Conservation (phyloP, 2,888 invertebrate genomes). For the Urechis unicinctus region DNA sequence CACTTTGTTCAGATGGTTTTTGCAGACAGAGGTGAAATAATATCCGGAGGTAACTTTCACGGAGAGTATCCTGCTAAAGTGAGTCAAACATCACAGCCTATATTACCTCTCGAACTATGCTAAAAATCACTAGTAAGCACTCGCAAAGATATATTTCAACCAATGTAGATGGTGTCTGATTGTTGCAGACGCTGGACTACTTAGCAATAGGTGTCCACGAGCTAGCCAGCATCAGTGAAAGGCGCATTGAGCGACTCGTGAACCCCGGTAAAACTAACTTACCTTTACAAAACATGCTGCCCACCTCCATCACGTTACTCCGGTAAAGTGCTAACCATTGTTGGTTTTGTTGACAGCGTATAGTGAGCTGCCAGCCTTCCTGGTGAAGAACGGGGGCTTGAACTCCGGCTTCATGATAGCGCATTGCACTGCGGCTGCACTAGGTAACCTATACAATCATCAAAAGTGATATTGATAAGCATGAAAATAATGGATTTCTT, state of each 20-base stretch:
- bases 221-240: constrained; percentile 62
- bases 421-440: constrained; percentile 62
- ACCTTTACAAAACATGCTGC: neutral
- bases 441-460: too few relatives aligned
- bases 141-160: neutral
- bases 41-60: constrained; percentile 66
- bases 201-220: constrained; percentile 63
- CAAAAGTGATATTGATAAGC: too few relatives aligned
- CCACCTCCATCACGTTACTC: too few relatives aligned
- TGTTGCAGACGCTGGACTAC: constrained; percentile 57
- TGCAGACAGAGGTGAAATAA: constrained; percentile 56
- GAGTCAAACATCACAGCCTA: too few relatives aligned
- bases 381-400: constrained; percentile 62
- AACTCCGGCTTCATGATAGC: constrained; percentile 67
- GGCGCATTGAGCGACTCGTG: constrained; percentile 60
- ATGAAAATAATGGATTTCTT: too few relatives aligned
- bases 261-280: constrained; percentile 55
- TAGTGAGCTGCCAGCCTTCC: constrained; percentile 62
- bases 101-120: too few relatives aligned
- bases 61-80: constrained; percentile 66
- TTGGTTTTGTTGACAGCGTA: constrained; percentile 53
- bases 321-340: too few relatives aligned
- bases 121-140: too few relatives aligned
- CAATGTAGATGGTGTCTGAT: neutral
- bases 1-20: constrained; percentile 45